A percentile compares a stretch with the other conserved stretches of the same genome.
phyloP scores from a whole-genome alignment of 1,140 invertebrate genomes.

The Drosophila pachea region DNA sequence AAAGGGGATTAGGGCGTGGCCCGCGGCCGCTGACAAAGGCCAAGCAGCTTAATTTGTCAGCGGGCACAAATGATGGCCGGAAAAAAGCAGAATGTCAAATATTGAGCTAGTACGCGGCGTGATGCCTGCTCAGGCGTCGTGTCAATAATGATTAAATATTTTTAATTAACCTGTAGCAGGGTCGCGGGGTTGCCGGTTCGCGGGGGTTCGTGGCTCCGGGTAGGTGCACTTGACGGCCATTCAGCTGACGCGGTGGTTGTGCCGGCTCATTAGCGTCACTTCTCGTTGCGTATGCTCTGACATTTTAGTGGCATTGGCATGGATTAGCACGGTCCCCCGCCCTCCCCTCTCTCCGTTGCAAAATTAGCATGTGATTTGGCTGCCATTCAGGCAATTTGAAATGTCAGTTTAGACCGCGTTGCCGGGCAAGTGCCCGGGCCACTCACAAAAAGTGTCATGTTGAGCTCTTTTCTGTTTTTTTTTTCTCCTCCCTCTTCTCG shows the following conservation, averaged over 20 bases:
- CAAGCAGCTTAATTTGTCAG: slow-evolving; percentile 62
- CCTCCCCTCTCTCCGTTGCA: neutral
- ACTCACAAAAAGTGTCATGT: slow-evolving; percentile 60
- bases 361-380: slow-evolving; percentile 66
- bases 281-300: slow-evolving; percentile 50
- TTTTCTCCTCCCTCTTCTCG: neutral
- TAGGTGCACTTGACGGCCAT: neutral
- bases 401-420: slow-evolving; percentile 54
- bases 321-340: slow-evolving; percentile 45
- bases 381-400: slow-evolving; percentile 67
- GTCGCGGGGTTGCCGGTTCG: too few relatives aligned
- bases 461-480: slow-evolving; percentile 36
- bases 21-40: neutral
- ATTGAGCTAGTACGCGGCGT: slow-evolving; percentile 20
- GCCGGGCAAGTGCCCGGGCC: slow-evolving; percentile 13
- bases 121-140: slow-evolving; percentile 15
- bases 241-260: slow-evolving; percentile 37
- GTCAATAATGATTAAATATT: slow-evolving; percentile 70
- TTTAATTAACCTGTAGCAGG: slow-evolving; percentile 50
- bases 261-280: slow-evolving; percentile 68
- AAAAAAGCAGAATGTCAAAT: slow-evolving; percentile 25
- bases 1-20: slow-evolving; percentile 23
- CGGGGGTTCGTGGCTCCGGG: too few relatives aligned
- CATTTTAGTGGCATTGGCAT: slow-evolving; percentile 58
- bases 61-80: slow-evolving; percentile 31